phyloP scores from a whole-genome alignment of 2,113 vertebrate genomes.

The Bufo gargarizans region DNA sequence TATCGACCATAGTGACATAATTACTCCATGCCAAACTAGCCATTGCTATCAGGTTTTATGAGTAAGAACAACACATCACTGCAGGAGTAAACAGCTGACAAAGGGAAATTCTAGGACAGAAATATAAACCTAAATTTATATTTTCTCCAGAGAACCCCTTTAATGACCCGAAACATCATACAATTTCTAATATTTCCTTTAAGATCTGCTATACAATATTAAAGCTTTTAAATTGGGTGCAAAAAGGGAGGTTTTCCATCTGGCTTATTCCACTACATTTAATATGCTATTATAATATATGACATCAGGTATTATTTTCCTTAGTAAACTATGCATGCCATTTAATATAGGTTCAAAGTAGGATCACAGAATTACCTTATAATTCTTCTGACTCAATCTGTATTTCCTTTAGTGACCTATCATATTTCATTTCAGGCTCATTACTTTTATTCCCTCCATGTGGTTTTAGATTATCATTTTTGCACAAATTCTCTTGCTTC shows the following conservation, averaged over 20 bases:
- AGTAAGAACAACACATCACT: background rate
- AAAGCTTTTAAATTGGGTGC: background rate
- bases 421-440: constrained; percentile 12
- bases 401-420: constrained; percentile 11
- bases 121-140: background rate
- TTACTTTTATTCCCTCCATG: constrained; percentile 18
- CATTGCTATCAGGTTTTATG: background rate
- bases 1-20: background rate
- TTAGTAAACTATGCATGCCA: constrained; percentile 18
- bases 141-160: background rate
- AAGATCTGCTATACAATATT: background rate
- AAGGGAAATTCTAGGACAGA: background rate
- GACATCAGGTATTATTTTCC: background rate
- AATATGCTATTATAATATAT: background rate
- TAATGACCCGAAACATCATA: background rate
- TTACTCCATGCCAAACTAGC: background rate
- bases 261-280: background rate
- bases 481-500: constrained; percentile 4
- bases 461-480: constrained; percentile 14
- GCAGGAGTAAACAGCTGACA: background rate
- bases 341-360: constrained; percentile 20
- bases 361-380: constrained; percentile 16
- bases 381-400: background rate
- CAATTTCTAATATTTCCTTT: background rate
- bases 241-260: background rate